Conservation (phyloP, 2,888 invertebrate genomes). For the Trichacis sp. region DNA sequence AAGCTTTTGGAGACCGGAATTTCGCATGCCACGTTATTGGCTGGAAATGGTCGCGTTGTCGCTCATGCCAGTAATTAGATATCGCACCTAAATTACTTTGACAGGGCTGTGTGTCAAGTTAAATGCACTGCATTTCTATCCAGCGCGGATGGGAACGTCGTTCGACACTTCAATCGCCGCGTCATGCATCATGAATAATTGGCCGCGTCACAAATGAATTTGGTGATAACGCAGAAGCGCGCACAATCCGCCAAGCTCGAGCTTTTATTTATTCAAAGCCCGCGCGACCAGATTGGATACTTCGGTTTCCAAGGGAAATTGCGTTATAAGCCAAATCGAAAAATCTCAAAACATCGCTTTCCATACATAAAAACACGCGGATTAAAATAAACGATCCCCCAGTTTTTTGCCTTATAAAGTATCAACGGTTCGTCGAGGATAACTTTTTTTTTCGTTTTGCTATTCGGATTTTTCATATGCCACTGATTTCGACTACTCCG, state of each 20-base stretch:
- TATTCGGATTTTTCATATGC: neutral
- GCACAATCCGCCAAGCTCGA: constrained; percentile 41
- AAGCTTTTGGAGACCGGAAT: neutral
- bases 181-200: constrained; percentile 63
- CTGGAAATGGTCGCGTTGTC: constrained; percentile 35
- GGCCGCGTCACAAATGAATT: constrained; percentile 63
- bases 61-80: constrained; percentile 36
- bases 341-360: constrained; percentile 28
- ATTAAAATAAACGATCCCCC: neutral
- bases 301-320: constrained; percentile 53
- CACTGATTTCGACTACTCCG: neutral
- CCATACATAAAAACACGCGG: neutral
- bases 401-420: constrained; percentile 21
- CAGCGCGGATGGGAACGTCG: constrained; percentile 37
- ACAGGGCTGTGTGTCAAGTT: constrained; percentile 44
- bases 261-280: constrained; percentile 60
- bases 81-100: constrained; percentile 47
- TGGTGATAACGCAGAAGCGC: constrained; percentile 57
- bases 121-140: constrained; percentile 42
- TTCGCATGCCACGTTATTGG: constrained; percentile 21
- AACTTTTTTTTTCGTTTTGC: neutral
- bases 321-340: constrained; percentile 50
- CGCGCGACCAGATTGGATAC: constrained; percentile 38
- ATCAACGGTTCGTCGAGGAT: constrained; percentile 25
- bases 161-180: constrained; percentile 53